These are phyloP conservation scores for Perdita meconis DNA, from an alignment of 2,888 invertebrate species.

Conservation along the genomic window DNA sequence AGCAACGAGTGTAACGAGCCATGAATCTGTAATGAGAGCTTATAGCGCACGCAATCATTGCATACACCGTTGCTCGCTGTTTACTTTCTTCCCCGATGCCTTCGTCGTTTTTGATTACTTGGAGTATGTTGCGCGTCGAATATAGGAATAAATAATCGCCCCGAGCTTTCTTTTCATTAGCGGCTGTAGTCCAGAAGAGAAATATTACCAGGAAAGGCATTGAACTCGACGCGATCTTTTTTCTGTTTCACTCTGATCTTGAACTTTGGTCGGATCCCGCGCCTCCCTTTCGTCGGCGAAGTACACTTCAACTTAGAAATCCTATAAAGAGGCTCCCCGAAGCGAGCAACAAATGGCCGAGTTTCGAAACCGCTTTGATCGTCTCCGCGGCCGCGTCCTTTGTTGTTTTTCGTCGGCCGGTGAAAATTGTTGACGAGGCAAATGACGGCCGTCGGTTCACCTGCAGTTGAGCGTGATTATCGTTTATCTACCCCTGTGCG, in stretches of 20 bases:
- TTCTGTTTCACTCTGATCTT: slow-evolving; percentile 19
- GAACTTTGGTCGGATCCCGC: slow-evolving; percentile 3
- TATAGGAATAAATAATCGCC: neutral
- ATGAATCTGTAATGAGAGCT: no score
- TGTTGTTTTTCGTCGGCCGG: neutral
- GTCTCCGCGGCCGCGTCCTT: neutral
- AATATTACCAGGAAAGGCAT: neutral
- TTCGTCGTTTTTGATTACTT: no score
- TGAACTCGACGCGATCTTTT: slow-evolving; percentile 7
- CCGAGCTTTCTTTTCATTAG: neutral
- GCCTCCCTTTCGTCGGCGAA: neutral
- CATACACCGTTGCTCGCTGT: no score
- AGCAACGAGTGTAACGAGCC: neutral
- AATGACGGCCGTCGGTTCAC: slow-evolving; percentile 40
- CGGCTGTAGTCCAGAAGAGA: neutral
- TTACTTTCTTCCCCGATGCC: neutral
- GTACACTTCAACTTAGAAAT: neutral
- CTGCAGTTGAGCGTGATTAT: slow-evolving; percentile 50
- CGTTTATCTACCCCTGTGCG: slow-evolving; percentile 48
- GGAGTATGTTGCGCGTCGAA: no score
- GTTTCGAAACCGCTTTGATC: slow-evolving; percentile 13
- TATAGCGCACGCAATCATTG: no score
- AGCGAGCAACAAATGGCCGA: slow-evolving; percentile 34
- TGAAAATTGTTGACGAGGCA: slow-evolving; percentile 39
- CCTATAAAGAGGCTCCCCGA: neutral